Evolutionary conservation across 1,140 invertebrate species (phyloP), one percentile per base, ranked within the genome.

Genomic region (Venturia canescens): DNA sequence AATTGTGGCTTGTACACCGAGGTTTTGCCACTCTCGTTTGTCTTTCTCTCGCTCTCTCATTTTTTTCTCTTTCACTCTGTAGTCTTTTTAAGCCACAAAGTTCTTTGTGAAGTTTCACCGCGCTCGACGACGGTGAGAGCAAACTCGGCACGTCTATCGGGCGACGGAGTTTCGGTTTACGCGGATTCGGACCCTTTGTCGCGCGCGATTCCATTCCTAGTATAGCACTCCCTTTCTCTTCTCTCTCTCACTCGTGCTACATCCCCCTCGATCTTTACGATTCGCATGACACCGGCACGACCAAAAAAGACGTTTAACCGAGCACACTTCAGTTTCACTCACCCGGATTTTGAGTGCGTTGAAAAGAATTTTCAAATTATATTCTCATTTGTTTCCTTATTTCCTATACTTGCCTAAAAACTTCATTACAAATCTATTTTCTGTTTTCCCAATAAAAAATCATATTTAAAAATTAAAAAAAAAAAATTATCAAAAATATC

Each of bases 141-240:
- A 69, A 31, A 31, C 66, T 18, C 29, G 83, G 84, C 84, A 80
- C 87, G 85, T 88, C 89, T 89, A 89, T 89, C 69, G 60, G 57
- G 80, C 80, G 84, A 86, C 85, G 79, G 79, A 87, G 82, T 84
- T 71, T 87, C 84, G 86, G 86, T 88, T 90, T 90, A 89, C 87
- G 89, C 87, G 88, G 86, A 90, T 90, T 88, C 86, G 88, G 85
- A 75, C 80, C 88, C 88, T 90, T 91, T 90, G 89, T 91, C 67
- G 75, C 63, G 18, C 69, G 69, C 53, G 69, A 63, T 18, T 71
- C 57, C 53, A 9, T 44, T 66, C 57, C 23, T 18, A 29, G 13
- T 44, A 57, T 69, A 21, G 69, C 31, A 48, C 67, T 50, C 44
- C 18, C 44, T 75, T 50, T 50, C 26, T 75, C 44, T 13, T 63